Conservation (phyloP, 2,797 vertebrate genomes). For the Amblyopsis hoosieri region DNA sequence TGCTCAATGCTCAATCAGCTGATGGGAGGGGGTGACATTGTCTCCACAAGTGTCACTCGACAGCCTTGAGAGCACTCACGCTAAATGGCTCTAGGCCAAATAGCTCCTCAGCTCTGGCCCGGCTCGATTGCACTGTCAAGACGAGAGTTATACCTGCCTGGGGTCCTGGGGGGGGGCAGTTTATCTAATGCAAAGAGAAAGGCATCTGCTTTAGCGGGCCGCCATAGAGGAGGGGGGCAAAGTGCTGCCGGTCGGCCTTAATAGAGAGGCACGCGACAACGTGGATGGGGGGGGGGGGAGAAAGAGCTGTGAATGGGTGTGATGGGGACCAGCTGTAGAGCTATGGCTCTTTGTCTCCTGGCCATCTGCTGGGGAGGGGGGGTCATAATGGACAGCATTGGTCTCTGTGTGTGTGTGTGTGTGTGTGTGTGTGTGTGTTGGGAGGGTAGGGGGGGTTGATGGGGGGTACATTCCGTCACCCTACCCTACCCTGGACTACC, state of each 20-base stretch:
- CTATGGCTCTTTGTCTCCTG: slow-evolving; percentile 55
- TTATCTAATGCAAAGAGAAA: slow-evolving; percentile 37
- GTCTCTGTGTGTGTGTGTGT: slow-evolving; percentile 15
- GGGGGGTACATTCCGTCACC: slow-evolving; percentile 58
- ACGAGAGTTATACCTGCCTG: slow-evolving; percentile 57
- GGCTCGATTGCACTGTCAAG: slow-evolving; percentile 62
- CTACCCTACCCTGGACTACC: slow-evolving; percentile 8
- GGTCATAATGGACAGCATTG: slow-evolving; percentile 47
- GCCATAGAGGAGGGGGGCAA: slow-evolving; percentile 21
- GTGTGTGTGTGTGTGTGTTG: slow-evolving; percentile 20
- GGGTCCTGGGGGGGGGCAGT: slow-evolving; percentile 33
- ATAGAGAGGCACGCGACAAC: not conserved
- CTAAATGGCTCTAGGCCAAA: slow-evolving; percentile 69
- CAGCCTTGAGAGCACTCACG: slow-evolving; percentile 69
- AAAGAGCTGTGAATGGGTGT: slow-evolving; percentile 12
- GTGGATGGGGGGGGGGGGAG: not conserved
- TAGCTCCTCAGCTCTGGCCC: slow-evolving; percentile 55
- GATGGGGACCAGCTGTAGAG: slow-evolving; percentile 36
- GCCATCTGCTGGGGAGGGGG: slow-evolving; percentile 64
- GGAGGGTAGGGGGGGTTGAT: not conserved
- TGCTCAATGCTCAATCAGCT: slow-evolving; percentile 67
- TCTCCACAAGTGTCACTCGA: slow-evolving; percentile 70
- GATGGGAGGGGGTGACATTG: slow-evolving; percentile 68
- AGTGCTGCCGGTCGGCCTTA: not conserved
- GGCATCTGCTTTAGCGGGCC: too few relatives aligned